These are phyloP conservation scores for Heliopora coerulea DNA, from an alignment of 92 coral and sea anemone species.

Conservation along the genomic window DNA sequence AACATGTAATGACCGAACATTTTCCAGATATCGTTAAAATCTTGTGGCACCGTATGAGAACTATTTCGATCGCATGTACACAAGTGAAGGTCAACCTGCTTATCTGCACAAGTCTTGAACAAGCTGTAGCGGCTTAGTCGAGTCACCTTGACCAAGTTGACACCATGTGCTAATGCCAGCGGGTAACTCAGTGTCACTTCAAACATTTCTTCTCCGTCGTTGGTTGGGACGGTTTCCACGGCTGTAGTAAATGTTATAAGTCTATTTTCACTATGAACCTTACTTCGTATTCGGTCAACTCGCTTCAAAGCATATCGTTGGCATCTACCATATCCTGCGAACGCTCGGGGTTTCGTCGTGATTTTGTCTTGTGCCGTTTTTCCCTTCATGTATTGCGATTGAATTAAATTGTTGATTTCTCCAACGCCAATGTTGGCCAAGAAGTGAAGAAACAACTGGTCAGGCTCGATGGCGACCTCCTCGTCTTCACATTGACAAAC, in stretches of 20 bases:
- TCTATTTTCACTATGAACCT: conserved; percentile 55
- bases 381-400: conserved; percentile 58
- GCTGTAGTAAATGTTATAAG: conserved; percentile 65
- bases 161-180: conserved; percentile 55
- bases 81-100: conserved; percentile 65
- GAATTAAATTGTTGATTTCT: conserved; percentile 72
- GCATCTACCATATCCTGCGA: conserved; percentile 72
- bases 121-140: conserved; percentile 78
- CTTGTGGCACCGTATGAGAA: neutral
- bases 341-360: neutral
- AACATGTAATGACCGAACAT: conserved; percentile 17
- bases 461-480: conserved; percentile 32
- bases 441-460: conserved; percentile 57
- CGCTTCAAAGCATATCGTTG: conserved; percentile 71
- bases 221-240: conserved; percentile 59
- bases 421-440: conserved; percentile 86
- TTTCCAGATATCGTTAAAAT: neutral
- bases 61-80: conserved; percentile 65
- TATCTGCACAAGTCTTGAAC: conserved; percentile 76
- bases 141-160: conserved; percentile 56
- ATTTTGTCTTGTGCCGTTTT: neutral
- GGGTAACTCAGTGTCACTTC: conserved; percentile 74
- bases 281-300: conserved; percentile 71
- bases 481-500: conserved; percentile 84
- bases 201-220: conserved; percentile 67